phyloP scores from a whole-genome alignment of 2,888 invertebrate genomes.

The Lissocephala sabroskyi region DNA sequence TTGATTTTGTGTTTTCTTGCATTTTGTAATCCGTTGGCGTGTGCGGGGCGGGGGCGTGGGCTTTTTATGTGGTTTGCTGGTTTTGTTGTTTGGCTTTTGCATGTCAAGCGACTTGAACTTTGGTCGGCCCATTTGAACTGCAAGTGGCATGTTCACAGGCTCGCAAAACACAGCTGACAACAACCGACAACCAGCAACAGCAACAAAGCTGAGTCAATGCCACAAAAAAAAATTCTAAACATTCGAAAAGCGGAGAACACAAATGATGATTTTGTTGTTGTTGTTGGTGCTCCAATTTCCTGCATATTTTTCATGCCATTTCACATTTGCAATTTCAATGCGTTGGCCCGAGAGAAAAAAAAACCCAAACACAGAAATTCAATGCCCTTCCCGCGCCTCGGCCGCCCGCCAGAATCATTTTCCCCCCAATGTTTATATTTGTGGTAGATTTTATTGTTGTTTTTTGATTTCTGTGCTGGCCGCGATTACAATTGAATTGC shows the following conservation, averaged over 20 bases:
- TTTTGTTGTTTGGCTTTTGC: too few species aligned
- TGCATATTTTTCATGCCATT: conserved; percentile 41
- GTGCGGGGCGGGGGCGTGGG: too few species aligned
- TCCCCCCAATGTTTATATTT: conserved; percentile 7
- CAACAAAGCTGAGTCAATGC: neutral
- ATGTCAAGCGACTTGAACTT: too few species aligned
- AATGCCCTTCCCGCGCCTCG: too few species aligned
- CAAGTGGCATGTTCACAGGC: conserved; percentile 15
- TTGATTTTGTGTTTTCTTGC: too few species aligned
- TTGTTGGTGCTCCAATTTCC: conserved; percentile 25
- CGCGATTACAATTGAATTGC: conserved; percentile 53
- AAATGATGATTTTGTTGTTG: conserved; percentile 12
- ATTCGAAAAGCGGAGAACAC: too few species aligned
- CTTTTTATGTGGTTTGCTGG: too few species aligned
- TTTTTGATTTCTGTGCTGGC: conserved; percentile 8
- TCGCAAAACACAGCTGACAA: too few species aligned
- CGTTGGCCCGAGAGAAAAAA: neutral
- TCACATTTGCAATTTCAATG: conserved; percentile 24
- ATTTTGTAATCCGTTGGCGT: too few species aligned
- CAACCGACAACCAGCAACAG: conserved; percentile 2
- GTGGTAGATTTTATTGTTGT: conserved; percentile 29
- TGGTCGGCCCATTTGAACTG: conserved; percentile 8
- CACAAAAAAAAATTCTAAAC: conserved; percentile 16
- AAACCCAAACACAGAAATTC: neutral
- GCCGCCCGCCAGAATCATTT: too few species aligned